Base-by-base conservation (phyloP, 2,113 vertebrate species). In the Numenius arquata region DNA sequence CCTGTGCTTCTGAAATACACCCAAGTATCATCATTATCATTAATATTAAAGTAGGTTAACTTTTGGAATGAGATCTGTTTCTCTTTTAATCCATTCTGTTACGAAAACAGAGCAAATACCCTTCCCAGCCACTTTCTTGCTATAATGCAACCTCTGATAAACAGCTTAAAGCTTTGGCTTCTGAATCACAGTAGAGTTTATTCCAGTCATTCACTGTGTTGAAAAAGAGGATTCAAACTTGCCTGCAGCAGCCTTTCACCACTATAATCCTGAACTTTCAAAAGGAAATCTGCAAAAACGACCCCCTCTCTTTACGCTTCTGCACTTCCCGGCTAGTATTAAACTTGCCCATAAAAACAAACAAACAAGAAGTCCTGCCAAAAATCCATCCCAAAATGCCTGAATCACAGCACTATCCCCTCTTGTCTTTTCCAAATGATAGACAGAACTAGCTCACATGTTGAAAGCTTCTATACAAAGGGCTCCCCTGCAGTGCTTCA, bases 131-230 rank as follows among this genome's bases (percentile, higher is more conserved):
- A 66, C 83, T 91, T 97, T 86, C 50, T 91, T 88, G 59, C 67
- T 93, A 50, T 83, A 97, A 95, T 70, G 84, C 81, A 82, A 43
- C 66, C 78, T 95, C 79, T 93, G 96, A 96, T 96, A 96, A 97
- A 95, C 89, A 95, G 90, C 90, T 97, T 96, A 94, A 95, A 95
- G 83, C 26, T 0, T 85, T 96, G 86, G 90, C 87, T 92, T 89
- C 87, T 88, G 75, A 84, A 90, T 94, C 78, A 63, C 50, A 83
- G 59, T 72, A 48, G 50, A 95, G 81, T 94, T 96, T 93, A 96
- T 96, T 94, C 59, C 84, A 91, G 55, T 59, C 59, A 59, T 77
- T 93, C 73, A 71, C 5, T 15, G 6, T 40, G 50, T 89, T 89
- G 62, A 87, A 93, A 96, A 96, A 93, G 77, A 93, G 88, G 90